Evolutionary conservation across 2,113 vertebrate species (phyloP).

Genomic region (Tachuris rubrigastra): DNA sequence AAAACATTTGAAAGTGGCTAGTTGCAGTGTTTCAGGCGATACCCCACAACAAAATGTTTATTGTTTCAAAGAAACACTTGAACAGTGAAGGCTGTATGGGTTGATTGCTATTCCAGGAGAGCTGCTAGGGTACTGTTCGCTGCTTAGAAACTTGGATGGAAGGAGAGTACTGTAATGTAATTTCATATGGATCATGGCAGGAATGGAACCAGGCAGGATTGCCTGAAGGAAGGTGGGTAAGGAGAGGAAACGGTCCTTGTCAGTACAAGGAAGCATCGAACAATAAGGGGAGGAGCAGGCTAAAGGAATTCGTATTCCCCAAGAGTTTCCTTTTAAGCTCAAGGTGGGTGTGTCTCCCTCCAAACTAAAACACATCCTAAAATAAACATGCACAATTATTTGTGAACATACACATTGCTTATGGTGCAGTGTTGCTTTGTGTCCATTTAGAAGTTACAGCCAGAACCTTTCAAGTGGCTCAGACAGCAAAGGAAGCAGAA

Average conservation of each 20-base stretch:
- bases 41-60: background rate
- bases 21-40: background rate
- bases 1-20: background rate
- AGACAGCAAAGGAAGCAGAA: constrained; percentile 21
- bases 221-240: constrained; percentile 53
- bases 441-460: background rate
- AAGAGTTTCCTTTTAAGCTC: constrained; percentile 59
- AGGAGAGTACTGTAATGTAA: background rate
- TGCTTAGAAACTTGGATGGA: background rate
- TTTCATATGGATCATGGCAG: background rate
- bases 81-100: background rate
- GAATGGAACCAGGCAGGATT: background rate
- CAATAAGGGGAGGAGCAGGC: constrained; percentile 70
- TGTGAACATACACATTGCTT: constrained; percentile 34
- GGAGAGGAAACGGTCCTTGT: constrained; percentile 54
- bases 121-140: background rate
- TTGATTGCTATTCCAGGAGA: background rate
- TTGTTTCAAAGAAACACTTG: background rate
- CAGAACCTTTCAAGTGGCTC: background rate
- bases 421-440: background rate
- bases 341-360: constrained; percentile 52
- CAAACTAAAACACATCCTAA: constrained; percentile 42
- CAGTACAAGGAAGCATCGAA: constrained; percentile 64
- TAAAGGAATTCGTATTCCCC: constrained; percentile 59
- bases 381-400: constrained; percentile 51